A percentile compares a stretch with the other conserved stretches of the same genome.
phyloP scores from a whole-genome alignment of 2,797 vertebrate genomes.

The Siniperca obscura region DNA sequence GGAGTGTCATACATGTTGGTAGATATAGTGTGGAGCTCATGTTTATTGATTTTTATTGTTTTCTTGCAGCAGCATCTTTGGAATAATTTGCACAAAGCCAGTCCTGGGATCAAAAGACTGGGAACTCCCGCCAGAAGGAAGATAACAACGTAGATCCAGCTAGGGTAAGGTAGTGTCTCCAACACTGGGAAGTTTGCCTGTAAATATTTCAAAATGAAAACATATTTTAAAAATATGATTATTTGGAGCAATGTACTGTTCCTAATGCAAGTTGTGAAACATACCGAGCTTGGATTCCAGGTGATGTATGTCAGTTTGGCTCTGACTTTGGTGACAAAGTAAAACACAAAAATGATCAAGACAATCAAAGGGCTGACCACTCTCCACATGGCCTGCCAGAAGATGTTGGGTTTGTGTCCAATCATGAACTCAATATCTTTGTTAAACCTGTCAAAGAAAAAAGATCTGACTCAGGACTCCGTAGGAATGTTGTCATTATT shows the following conservation, averaged over 20 bases:
- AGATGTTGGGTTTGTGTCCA: conserved; percentile 90
- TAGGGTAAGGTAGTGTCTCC: conserved; percentile 73
- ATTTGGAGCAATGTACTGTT: background rate
- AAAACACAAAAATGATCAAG: conserved; percentile 88
- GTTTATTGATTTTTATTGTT: background rate
- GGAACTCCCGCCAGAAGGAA: conserved; percentile 86
- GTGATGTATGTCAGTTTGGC: conserved; percentile 81
- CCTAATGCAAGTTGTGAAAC: background rate
- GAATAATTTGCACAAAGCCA: conserved; percentile 84
- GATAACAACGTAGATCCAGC: conserved; percentile 86
- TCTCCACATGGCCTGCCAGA: conserved; percentile 90
- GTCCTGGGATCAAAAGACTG: conserved; percentile 81
- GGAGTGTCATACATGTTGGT: conserved; percentile 10
- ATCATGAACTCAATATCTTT: conserved; percentile 89
- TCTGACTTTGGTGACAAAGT: conserved; percentile 84
- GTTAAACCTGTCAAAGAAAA: conserved; percentile 84
- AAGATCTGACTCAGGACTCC: background rate
- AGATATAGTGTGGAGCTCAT: conserved; percentile 18
- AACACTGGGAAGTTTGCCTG: conserved; percentile 47
- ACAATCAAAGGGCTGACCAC: conserved; percentile 88
- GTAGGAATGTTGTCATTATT: background rate
- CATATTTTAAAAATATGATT: background rate
- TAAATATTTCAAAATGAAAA: background rate
- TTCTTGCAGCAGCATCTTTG: conserved; percentile 62
- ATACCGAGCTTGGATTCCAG: conserved; percentile 78